Percentiles rank a stretch among this genome's conserved stretches.
These are phyloP conservation scores for Argyresthia albistria DNA, from an alignment of 2,888 invertebrate species.

Conservation along the genomic window DNA sequence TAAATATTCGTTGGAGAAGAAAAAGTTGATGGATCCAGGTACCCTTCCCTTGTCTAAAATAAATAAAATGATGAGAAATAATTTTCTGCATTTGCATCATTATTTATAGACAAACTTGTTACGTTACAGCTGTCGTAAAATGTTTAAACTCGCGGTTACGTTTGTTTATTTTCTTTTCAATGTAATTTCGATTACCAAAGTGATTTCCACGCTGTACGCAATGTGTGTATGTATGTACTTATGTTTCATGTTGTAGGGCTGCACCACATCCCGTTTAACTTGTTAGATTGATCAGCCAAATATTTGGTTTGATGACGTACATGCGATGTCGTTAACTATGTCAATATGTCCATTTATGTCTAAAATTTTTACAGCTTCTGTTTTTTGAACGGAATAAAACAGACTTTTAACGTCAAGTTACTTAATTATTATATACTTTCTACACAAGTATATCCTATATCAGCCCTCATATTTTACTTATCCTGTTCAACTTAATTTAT, in stretches of 20 bases:
- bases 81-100: neutral
- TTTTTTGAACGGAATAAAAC: too few relatives aligned
- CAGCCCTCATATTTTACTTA: too few relatives aligned
- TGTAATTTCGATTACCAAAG: constrained; percentile 17
- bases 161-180: constrained; percentile 27
- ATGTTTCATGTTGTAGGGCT: neutral
- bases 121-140: neutral
- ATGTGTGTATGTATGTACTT: too few relatives aligned
- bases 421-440: too few relatives aligned
- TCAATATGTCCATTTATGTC: constrained; percentile 57
- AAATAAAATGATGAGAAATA: neutral
- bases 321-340: constrained; percentile 54
- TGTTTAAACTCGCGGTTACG: neutral
- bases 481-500: neutral
- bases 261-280: neutral
- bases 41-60: too few relatives aligned
- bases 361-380: too few relatives aligned
- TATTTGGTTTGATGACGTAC: constrained; percentile 48
- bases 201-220: constrained; percentile 10
- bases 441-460: too few relatives aligned
- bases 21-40: too few relatives aligned
- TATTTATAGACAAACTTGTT: neutral
- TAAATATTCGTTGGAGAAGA: too few relatives aligned
- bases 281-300: neutral
- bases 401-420: too few relatives aligned